phyloP scores from a whole-genome alignment of 2,888 invertebrate species.

The Gnatocerus cornutus region DNA sequence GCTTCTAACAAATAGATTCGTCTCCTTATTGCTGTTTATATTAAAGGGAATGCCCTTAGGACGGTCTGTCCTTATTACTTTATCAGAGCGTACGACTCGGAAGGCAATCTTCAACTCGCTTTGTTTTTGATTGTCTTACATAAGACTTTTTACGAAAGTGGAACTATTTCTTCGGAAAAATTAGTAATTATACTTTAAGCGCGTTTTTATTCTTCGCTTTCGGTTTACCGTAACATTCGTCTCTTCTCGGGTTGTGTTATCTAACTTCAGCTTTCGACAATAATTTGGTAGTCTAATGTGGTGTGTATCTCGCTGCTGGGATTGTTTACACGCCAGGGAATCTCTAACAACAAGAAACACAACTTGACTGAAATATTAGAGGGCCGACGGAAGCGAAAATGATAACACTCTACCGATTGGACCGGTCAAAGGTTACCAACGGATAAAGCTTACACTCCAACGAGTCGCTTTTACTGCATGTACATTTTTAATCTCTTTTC shows the following conservation, averaged over 20 bases:
- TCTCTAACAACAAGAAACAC: slow-evolving; percentile 44
- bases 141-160: slow-evolving; percentile 15
- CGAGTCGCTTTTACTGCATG: too few relatives aligned
- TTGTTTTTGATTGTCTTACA: slow-evolving; percentile 45
- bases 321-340: slow-evolving; percentile 59
- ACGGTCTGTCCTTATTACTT: slow-evolving; percentile 46
- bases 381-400: slow-evolving; percentile 48
- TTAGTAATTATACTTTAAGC: slow-evolving; percentile 9
- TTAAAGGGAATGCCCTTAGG: slow-evolving; percentile 50
- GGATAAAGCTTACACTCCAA: slow-evolving; percentile 25
- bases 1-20: slow-evolving; percentile 47
- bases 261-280: slow-evolving; percentile 54
- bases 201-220: not conserved
- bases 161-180: slow-evolving; percentile 27
- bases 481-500: too few relatives aligned
- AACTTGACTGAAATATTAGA: slow-evolving; percentile 47
- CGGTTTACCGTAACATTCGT: slow-evolving; percentile 21
- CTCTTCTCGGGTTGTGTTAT: slow-evolving; percentile 38
- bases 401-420: slow-evolving; percentile 46
- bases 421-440: slow-evolving; percentile 40
- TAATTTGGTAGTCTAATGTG: slow-evolving; percentile 62
- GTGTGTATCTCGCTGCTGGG: slow-evolving; percentile 55
- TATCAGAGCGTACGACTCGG: slow-evolving; percentile 47
- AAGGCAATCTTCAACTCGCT: slow-evolving; percentile 48
- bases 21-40: slow-evolving; percentile 51